phyloP scores from a whole-genome alignment of 2,797 vertebrate genomes.

The Eremophila alpestris region DNA sequence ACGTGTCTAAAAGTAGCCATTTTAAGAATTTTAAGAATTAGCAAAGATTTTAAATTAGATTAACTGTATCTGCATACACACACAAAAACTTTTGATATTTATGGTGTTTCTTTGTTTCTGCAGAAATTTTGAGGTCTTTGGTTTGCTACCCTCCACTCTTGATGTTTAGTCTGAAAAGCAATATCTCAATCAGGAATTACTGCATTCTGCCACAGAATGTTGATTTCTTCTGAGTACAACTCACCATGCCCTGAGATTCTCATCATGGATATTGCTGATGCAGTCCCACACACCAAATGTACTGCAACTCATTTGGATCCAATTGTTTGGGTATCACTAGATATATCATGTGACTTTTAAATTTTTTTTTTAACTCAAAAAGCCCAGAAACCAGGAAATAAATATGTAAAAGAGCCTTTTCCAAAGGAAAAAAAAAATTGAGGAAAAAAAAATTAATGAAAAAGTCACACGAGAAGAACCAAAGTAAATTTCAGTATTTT shows the following conservation, averaged over 20 bases:
- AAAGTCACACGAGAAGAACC: not conserved
- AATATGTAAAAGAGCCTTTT: not conserved
- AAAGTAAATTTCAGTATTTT: not conserved
- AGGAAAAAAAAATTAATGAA: not conserved
- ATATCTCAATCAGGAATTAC: not conserved
- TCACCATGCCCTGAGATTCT: not conserved
- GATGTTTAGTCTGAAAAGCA: not conserved
- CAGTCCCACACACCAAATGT: not conserved
- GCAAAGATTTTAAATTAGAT: not conserved
- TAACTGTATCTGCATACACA: not conserved
- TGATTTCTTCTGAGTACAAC: not conserved
- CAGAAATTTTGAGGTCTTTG: not conserved
- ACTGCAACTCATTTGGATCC: not conserved
- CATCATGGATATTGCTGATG: not conserved
- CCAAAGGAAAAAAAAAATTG: not conserved
- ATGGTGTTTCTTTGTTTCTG: not conserved
- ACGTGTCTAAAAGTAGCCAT: not conserved
- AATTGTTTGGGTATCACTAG: not conserved
- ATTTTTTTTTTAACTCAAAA: not conserved
- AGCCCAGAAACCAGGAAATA: not conserved
- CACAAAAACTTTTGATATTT: not conserved
- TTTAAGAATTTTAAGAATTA: not conserved
- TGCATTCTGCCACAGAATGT: not conserved
- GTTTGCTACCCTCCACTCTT: not conserved
- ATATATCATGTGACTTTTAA: not conserved